Evolutionary conservation across 2,797 vertebrate genomes (phyloP).

Genomic region (Peromyscus eremicus): DNA sequence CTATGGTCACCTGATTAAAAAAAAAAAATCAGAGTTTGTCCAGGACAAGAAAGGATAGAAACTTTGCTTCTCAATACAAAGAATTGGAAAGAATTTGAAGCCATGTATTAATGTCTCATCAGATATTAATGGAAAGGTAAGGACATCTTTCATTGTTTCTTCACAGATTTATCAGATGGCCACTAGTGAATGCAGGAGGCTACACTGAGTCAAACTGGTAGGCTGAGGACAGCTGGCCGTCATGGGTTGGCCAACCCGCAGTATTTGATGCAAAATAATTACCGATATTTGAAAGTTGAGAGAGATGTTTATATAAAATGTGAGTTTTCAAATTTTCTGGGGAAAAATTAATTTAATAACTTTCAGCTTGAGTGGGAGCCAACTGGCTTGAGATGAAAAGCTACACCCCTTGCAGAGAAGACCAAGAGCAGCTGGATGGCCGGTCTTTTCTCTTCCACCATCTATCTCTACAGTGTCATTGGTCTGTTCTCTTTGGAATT

Average conservation of each 20-base stretch:
- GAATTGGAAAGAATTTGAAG: neutral
- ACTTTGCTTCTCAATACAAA: neutral
- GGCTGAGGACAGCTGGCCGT: neutral
- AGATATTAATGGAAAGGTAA: neutral
- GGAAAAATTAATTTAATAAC: neutral
- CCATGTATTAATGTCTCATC: neutral
- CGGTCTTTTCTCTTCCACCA: no score
- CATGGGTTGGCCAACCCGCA: fast-evolving
- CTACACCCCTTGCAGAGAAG: neutral
- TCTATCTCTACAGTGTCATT: neutral
- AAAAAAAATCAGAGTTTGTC: neutral
- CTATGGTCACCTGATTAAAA: fast-evolving
- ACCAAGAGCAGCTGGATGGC: neutral
- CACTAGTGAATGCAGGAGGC: neutral
- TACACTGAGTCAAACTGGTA: neutral
- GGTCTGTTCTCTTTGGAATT: neutral
- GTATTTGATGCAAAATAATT: neutral
- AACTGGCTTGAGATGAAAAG: neutral
- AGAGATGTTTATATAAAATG: neutral
- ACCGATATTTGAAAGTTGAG: neutral
- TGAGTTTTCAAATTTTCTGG: neutral
- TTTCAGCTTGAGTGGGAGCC: neutral
- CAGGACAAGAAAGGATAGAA: neutral
- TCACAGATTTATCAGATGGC: neutral
- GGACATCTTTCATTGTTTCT: neutral